Evolutionary conservation across 2,888 invertebrate species (phyloP).

Genomic region (Himalopsyche anomala): DNA sequence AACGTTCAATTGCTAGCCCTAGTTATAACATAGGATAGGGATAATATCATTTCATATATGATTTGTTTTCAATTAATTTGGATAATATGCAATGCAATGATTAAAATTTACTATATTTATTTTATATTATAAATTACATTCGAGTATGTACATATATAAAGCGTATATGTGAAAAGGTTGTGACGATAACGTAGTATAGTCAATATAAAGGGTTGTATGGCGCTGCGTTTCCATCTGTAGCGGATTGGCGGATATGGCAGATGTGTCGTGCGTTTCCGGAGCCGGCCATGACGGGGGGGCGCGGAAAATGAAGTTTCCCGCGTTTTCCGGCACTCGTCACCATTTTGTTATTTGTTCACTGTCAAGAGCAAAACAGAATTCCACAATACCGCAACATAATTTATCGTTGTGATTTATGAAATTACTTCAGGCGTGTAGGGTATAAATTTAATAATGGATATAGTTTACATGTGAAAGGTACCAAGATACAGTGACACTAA

Average conservation of each 20-base stretch:
- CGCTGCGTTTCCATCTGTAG: neutral
- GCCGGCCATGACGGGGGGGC: constrained; percentile 7
- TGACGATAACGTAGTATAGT: too few relatives aligned
- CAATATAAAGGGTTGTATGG: neutral
- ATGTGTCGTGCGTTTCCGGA: constrained; percentile 3
- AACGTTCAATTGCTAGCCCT: too few relatives aligned
- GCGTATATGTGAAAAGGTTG: too few relatives aligned
- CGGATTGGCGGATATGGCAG: constrained; percentile 12
- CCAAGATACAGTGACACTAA: too few relatives aligned
- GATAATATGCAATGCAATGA: too few relatives aligned
- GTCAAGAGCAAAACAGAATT: neutral
- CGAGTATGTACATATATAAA: too few relatives aligned
- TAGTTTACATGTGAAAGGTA: neutral
- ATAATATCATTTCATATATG: too few relatives aligned
- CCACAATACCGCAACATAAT: neutral
- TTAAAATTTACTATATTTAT: too few relatives aligned
- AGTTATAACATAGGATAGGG: too few relatives aligned
- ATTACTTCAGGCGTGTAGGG: neutral
- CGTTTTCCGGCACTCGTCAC: constrained; percentile 16
- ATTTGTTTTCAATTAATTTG: too few relatives aligned
- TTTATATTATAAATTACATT: too few relatives aligned
- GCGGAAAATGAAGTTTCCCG: constrained; percentile 16
- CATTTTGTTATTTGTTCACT: neutral
- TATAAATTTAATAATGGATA: neutral
- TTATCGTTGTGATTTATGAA: neutral